phyloP scores from a whole-genome alignment of 2,113 vertebrate genomes.

The Ciconia maguari region DNA sequence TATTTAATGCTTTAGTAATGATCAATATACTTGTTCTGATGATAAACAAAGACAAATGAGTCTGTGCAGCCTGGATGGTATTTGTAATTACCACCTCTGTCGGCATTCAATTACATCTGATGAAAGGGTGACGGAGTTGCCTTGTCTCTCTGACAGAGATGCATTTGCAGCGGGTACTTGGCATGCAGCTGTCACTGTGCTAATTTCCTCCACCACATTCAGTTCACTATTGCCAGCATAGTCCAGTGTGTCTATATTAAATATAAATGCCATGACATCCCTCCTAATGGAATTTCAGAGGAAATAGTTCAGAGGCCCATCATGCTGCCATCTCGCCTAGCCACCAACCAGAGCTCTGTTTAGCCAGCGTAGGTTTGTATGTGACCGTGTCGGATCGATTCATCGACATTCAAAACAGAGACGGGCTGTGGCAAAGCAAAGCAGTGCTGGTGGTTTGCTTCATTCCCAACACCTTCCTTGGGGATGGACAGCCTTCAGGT shows the following conservation, averaged over 20 bases:
- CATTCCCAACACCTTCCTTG: background rate
- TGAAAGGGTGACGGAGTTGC: slow-evolving; percentile 35
- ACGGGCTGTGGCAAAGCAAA: too few species aligned
- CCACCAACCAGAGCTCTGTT: background rate
- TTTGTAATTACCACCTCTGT: slow-evolving; percentile 66
- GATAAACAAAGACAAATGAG: slow-evolving; percentile 76
- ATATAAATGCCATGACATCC: background rate
- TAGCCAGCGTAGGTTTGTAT: accelerated
- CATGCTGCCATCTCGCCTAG: background rate
- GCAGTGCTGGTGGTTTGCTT: background rate
- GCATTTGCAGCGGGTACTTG: background rate
- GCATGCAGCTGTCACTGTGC: background rate
- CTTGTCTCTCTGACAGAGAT: background rate
- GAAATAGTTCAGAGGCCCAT: background rate
- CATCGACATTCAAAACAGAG: background rate
- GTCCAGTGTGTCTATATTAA: background rate
- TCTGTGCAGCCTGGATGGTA: slow-evolving; percentile 45
- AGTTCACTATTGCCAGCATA: background rate
- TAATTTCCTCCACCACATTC: background rate
- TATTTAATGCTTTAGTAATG: slow-evolving; percentile 34
- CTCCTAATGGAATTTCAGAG: background rate
- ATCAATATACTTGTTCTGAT: slow-evolving; percentile 64
- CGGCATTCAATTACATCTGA: slow-evolving; percentile 57
- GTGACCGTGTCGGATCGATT: background rate
- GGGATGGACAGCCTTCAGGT: background rate